phyloP scores from a whole-genome alignment of 2,113 vertebrate genomes.

The Dissostichus mawsoni region DNA sequence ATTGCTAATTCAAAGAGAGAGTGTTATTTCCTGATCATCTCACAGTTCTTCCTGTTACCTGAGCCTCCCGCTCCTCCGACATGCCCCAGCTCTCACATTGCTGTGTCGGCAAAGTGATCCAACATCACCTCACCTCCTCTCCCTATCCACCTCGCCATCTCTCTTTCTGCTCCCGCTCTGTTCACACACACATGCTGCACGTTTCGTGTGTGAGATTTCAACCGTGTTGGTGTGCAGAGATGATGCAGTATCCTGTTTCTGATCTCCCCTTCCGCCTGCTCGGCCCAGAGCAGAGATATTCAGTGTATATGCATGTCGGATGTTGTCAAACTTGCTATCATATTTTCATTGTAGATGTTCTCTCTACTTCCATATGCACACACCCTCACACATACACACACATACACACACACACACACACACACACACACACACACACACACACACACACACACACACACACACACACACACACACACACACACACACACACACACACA shows the following conservation, averaged over 20 bases:
- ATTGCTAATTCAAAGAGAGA: conserved; percentile 74
- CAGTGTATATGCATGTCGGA: conserved; percentile 40
- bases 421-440: conserved; percentile 17
- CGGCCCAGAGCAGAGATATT: conserved; percentile 41
- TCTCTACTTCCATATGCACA: conserved; percentile 3
- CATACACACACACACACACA: conserved; percentile 1
- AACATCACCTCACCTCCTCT: conserved; percentile 45
- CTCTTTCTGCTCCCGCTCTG: conserved; percentile 18
- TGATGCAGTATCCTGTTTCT: conserved; percentile 56
- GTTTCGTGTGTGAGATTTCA: conserved; percentile 9
- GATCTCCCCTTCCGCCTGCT: conserved; percentile 33
- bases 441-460: neutral
- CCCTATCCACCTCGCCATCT: conserved; percentile 27
- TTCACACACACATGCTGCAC: conserved; percentile 28
- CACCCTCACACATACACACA: neutral
- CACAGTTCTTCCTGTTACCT: conserved; percentile 73
- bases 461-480: conserved; percentile 1
- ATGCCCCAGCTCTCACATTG: conserved; percentile 56
- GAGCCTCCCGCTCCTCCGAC: conserved; percentile 58
- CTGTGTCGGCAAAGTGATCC: conserved; percentile 56
- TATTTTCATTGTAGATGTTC: conserved; percentile 52
- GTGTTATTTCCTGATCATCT: conserved; percentile 79
- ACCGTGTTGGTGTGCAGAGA: conserved; percentile 28
- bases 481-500: conserved; percentile 14
- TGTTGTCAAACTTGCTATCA: conserved; percentile 48